A percentile compares a stretch with the other conserved stretches of the same genome.
phyloP scores from a whole-genome alignment of 2,797 vertebrate species.

The Eurystomus glaucurus region DNA sequence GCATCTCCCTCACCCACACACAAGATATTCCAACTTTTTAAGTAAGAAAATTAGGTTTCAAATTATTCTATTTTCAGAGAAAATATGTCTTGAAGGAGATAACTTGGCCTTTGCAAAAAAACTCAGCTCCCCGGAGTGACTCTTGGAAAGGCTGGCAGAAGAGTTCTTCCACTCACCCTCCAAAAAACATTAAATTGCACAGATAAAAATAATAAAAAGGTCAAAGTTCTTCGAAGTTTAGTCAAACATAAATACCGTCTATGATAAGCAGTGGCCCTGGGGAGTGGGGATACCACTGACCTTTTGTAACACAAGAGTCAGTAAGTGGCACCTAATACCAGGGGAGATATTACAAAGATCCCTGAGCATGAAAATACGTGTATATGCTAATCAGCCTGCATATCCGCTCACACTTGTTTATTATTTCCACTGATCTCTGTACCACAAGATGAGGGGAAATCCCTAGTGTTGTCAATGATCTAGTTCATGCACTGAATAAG shows the following conservation, averaged over 20 bases:
- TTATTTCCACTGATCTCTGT: constrained; percentile 8
- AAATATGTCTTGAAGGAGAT: constrained; percentile 3
- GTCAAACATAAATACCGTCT: constrained; percentile 74
- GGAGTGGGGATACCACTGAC: constrained; percentile 63
- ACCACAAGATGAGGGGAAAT: background rate
- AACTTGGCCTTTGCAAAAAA: constrained; percentile 45
- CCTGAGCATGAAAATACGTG: background rate
- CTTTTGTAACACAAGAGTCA: constrained; percentile 62
- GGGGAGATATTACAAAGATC: background rate
- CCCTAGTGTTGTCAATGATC: constrained; percentile 29
- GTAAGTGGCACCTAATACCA: constrained; percentile 9
- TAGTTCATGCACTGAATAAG: constrained; percentile 29
- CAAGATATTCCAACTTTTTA: background rate
- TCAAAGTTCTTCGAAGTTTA: constrained; percentile 74
- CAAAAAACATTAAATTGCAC: background rate
- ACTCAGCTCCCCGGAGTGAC: background rate
- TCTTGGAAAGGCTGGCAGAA: background rate
- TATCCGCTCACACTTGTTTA: background rate
- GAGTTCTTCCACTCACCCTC: background rate
- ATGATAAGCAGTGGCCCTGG: constrained; percentile 46
- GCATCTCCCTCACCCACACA: constrained; percentile 14
- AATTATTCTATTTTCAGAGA: constrained; percentile 32
- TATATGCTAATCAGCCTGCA: background rate
- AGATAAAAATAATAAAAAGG: constrained; percentile 58
- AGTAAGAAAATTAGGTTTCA: constrained; percentile 22